These are phyloP conservation scores for Gulo gulo DNA, from an alignment of 2,113 vertebrate species.

Conservation along the genomic window DNA sequence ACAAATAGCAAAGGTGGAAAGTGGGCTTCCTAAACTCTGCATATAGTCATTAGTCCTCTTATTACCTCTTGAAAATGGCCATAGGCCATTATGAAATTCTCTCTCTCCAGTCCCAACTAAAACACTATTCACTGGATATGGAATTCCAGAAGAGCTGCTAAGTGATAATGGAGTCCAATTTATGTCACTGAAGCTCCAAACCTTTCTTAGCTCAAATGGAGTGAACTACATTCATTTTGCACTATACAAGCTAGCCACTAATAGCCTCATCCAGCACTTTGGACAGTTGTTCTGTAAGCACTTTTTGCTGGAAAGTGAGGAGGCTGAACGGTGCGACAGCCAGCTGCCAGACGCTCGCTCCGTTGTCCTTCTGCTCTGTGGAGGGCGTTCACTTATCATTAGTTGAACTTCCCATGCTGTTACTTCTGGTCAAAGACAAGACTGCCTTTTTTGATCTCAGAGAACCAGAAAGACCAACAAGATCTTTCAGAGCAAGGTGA, in stretches of 20 bases:
- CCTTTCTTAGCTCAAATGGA: constrained; percentile 62
- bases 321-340: neutral
- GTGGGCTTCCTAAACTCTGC: neutral
- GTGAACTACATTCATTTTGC: constrained; percentile 62
- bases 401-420: neutral
- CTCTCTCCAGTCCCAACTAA: constrained; percentile 31
- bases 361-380: neutral
- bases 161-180: constrained; percentile 70
- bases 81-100: constrained; percentile 36
- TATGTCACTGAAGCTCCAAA: constrained; percentile 42
- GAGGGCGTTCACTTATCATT: neutral
- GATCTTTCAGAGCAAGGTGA: neutral
- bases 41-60: neutral
- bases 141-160: constrained; percentile 59
- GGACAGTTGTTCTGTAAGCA: constrained; percentile 39
- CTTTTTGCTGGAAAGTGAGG: constrained; percentile 12
- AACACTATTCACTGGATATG: constrained; percentile 44
- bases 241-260: neutral
- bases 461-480: neutral
- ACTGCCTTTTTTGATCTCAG: neutral
- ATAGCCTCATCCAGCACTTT: constrained; percentile 57
- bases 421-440: constrained; percentile 23
- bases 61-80: constrained; percentile 45
- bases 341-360: neutral
- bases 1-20: neutral